Evolutionary conservation across 2,888 invertebrate genomes (phyloP).

Genomic region (Epinotia bilunana): DNA sequence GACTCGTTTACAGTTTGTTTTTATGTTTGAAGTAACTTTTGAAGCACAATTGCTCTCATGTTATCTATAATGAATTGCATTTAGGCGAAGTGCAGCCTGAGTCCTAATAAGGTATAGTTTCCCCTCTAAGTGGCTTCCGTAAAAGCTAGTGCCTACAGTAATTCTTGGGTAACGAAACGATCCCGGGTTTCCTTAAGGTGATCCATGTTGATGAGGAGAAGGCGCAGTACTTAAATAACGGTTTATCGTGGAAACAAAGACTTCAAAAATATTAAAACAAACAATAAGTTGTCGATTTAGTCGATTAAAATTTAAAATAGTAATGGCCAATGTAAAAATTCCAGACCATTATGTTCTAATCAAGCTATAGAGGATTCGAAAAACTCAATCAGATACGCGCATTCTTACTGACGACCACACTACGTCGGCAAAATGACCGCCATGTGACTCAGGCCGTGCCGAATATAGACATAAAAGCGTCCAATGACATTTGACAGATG

Average conservation of each 20-base stretch:
- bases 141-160: neutral
- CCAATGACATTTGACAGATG: neutral
- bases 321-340: neutral
- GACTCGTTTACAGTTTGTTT: slow-evolving; percentile 35
- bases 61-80: neutral
- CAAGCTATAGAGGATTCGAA: neutral
- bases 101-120: neutral
- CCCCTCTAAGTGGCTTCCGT: neutral
- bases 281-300: neutral
- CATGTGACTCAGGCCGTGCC: too few relatives aligned
- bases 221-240: too few relatives aligned
- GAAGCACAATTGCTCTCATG: neutral
- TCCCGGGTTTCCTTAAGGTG: too few relatives aligned
- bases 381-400: neutral
- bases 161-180: neutral
- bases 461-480: neutral
- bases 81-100: neutral
- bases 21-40: neutral
- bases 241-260: too few relatives aligned
- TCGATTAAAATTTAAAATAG: too few relatives aligned
- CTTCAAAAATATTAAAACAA: neutral
- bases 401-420: neutral
- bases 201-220: too few relatives aligned
- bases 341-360: neutral
- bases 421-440: neutral